These are phyloP conservation scores for Monomorium pharaonis DNA, from an alignment of 1,140 invertebrate species.

Conservation along the genomic window DNA sequence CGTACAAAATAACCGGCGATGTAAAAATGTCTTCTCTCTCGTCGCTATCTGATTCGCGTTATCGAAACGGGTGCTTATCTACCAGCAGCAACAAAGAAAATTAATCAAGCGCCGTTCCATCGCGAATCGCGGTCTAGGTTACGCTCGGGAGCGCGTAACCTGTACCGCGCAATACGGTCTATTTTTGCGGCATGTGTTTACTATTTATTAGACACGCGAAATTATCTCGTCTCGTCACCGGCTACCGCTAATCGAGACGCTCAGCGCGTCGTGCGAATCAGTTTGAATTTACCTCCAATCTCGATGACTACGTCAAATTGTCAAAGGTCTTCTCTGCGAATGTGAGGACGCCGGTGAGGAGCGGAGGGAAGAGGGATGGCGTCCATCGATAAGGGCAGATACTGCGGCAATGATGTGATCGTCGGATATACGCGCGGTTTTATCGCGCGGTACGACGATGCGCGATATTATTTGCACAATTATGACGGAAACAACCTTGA, in stretches of 20 bases:
- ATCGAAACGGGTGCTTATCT: not conserved
- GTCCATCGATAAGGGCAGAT: not conserved
- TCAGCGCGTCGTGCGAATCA: not conserved
- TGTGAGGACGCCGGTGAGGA: not conserved
- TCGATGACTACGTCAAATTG: not conserved
- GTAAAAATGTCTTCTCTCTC: not conserved
- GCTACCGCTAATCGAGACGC: not conserved
- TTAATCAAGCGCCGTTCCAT: not conserved
- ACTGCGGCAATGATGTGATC: not conserved
- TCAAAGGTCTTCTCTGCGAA: not conserved
- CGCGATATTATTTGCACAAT: not conserved
- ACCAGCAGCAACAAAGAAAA: not conserved
- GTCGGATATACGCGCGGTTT: not conserved
- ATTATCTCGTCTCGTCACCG: not conserved
- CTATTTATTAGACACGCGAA: not conserved
- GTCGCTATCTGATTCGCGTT: not conserved
- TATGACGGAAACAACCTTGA: not conserved
- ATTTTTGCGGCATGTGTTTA: not conserved
- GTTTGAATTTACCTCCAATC: conserved; percentile 39
- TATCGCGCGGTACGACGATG: not conserved
- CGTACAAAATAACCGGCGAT: not conserved
- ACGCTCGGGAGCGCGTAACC: not conserved
- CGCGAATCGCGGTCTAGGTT: not conserved
- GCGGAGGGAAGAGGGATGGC: too few species aligned
- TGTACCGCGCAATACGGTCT: not conserved